A percentile compares a stretch with the other conserved stretches of the same genome.
phyloP scores from a whole-genome alignment of 2,113 vertebrate genomes.

The Desmodus rotundus region DNA sequence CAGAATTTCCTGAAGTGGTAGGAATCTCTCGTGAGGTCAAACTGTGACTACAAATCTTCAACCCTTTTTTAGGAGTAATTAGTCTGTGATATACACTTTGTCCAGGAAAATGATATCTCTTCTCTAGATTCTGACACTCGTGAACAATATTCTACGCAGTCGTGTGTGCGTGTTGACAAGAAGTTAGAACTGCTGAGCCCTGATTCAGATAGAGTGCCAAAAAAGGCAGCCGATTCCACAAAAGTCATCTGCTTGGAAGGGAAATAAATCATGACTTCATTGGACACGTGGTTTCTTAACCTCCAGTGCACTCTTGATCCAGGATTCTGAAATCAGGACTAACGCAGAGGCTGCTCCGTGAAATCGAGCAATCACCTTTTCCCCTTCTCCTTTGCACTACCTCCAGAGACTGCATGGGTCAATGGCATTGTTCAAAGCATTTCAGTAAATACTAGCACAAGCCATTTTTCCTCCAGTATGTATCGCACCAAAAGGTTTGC shows the following conservation, averaged over 20 bases:
- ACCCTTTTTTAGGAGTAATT: not conserved
- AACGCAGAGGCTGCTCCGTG: not conserved
- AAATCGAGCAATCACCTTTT: not conserved
- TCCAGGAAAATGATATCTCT: not conserved
- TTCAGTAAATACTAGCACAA: constrained; percentile 33
- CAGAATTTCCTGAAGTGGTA: not conserved
- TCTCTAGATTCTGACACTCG: not conserved
- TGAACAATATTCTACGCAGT: not conserved
- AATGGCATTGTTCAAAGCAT: constrained; percentile 59
- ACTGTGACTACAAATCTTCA: not conserved
- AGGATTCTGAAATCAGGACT: constrained; percentile 39
- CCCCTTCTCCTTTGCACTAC: not conserved
- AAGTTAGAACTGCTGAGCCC: not conserved
- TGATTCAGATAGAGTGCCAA: not conserved
- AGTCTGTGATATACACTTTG: not conserved
- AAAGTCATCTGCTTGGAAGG: constrained; percentile 38
- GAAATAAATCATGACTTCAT: constrained; percentile 23
- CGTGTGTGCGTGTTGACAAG: not conserved
- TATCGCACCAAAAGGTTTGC: constrained; percentile 61
- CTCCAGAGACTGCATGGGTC: constrained; percentile 36
- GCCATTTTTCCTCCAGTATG: constrained; percentile 44
- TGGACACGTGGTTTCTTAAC: constrained; percentile 3
- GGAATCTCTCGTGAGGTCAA: constrained; percentile 9
- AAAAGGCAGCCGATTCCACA: constrained; percentile 7
- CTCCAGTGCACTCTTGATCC: not conserved